Evolutionary conservation across 2,797 vertebrate species (phyloP), one percentile per base, ranked within the genome.

Genomic region (Poeciliopsis paucimaculata): DNA sequence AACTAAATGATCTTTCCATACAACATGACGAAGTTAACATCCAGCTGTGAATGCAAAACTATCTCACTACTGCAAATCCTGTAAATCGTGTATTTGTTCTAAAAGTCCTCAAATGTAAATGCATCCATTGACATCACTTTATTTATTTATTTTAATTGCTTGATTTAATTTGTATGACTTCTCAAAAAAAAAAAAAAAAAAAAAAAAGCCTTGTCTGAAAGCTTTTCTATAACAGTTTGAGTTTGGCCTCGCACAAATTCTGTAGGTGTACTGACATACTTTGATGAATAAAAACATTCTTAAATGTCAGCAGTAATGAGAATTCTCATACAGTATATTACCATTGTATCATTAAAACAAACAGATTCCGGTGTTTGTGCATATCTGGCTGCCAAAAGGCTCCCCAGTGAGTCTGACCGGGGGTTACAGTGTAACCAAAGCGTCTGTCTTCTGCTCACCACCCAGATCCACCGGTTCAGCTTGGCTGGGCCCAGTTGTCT

Each of bases 401-500:
- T 93, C 93, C 92, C 92, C 77, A 85, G 92, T 87, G 89, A 88
- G 86, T 91, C 92, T 93, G 91, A 93, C 90, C 79, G 76, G 91
- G 87, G 91, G 91, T 94, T 93, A 94, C 84, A 92, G 90, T 91
- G 87, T 90, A 94, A 92, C 91, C 90, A 88, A 85, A 90, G 87
- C 91, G 90, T 94, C 93, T 93, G 92, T 94, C 93, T 94, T 85
- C 87, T 92, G 93, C 89, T 93, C 93, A 92, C 89, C 90, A 89
- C 87, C 93, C 94, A 93, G 80, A 93, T 91, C 93, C 83, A 86
- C 82, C 78, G 43, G 93, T 95, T 95, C 92, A 93, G 93, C 92
- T 91, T 91, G 93, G 90, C 84, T 94, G 86, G 88, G 90, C 90
- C 92, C 93, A 94, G 92, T 93, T 93, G 92, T 95, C 92, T 93